A percentile compares a stretch with the other conserved stretches of the same genome.
Conservation (phyloP, 1,140 invertebrate species). For the Drosophila nigrodunni region DNA sequence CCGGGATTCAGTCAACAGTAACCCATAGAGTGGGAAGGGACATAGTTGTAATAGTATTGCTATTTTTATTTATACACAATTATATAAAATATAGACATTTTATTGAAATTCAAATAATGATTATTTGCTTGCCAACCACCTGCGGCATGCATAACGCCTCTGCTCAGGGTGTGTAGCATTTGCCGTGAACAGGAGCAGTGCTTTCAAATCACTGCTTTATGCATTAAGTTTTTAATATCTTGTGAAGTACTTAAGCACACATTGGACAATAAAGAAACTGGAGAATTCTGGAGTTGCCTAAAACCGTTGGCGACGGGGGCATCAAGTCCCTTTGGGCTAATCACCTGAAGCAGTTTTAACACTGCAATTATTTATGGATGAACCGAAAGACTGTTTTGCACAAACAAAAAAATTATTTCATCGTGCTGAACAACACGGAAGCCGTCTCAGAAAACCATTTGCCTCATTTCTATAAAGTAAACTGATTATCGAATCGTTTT, state of each 20-base stretch:
- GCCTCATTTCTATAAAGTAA: no score
- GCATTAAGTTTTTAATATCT: not conserved
- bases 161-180: no score
- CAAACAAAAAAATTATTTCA: not conserved
- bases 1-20: conserved; percentile 61
- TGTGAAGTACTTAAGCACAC: no score
- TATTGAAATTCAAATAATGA: conserved; percentile 13
- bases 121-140: conserved; percentile 32
- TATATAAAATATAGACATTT: conserved; percentile 38
- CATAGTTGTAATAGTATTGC: conserved; percentile 37
- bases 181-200: conserved; percentile 41
- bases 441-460: no score
- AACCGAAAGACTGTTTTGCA: conserved; percentile 7
- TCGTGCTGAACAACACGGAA: no score
- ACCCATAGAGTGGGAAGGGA: conserved; percentile 10
- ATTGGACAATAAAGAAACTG: no score
- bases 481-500: no score
- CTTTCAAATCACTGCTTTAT: conserved; percentile 31
- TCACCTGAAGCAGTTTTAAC: conserved; percentile 8
- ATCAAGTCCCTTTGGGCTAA: conserved; percentile 22
- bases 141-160: conserved; percentile 5
- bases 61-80: conserved; percentile 23
- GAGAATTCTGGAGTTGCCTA: no score
- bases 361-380: conserved; percentile 26
- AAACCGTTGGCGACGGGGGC: no score